A percentile compares a stretch with the other conserved stretches of the same genome.
These are phyloP conservation scores for Labeo catla DNA, from an alignment of 2,113 vertebrate species.

Conservation along the genomic window DNA sequence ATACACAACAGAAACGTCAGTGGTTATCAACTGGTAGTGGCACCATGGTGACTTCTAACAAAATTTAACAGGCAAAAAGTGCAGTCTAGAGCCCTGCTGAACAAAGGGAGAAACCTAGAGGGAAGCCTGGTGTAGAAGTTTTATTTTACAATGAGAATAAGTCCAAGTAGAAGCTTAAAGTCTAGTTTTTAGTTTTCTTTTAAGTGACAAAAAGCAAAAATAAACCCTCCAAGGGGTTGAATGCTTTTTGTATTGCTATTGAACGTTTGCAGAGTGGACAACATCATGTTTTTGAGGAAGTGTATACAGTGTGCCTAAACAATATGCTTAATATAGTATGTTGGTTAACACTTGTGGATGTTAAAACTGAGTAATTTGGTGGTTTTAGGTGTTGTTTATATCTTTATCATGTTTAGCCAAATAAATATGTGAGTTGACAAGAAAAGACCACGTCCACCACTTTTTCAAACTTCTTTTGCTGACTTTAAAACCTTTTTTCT, in stretches of 20 bases:
- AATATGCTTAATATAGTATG: background rate
- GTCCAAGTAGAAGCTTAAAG: background rate
- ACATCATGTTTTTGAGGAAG: background rate
- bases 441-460: conserved; percentile 5
- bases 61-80: background rate
- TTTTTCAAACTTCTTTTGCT: background rate
- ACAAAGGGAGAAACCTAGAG: background rate
- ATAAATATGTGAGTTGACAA: background rate
- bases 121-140: background rate
- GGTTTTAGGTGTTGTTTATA: background rate
- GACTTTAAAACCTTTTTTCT: background rate
- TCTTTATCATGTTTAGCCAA: background rate
- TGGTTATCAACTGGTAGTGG: background rate
- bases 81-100: background rate
- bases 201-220: background rate
- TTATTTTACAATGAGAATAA: background rate
- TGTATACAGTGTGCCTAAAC: background rate
- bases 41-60: background rate
- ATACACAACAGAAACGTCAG: background rate
- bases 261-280: background rate
- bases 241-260: background rate
- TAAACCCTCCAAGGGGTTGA: background rate
- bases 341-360: background rate
- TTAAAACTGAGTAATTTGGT: background rate
- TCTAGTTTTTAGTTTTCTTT: background rate